phyloP scores from a whole-genome alignment of 2,113 vertebrate genomes.

The Caranx ignobilis region DNA sequence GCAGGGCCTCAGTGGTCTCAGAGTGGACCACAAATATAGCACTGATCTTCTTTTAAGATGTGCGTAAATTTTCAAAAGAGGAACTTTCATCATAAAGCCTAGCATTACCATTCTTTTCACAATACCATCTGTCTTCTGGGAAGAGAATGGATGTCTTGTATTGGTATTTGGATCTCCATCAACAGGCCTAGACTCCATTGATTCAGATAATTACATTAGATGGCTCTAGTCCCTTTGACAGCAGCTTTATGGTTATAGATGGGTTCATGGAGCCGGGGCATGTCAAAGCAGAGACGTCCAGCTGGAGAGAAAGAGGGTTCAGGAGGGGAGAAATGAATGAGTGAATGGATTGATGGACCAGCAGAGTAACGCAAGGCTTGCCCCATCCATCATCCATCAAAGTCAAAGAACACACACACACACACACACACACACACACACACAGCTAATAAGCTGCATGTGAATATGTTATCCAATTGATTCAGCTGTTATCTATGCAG shows the following conservation, averaged over 20 bases:
- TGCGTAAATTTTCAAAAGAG: constrained; percentile 40
- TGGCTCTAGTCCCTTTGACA: constrained; percentile 57
- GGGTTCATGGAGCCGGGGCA: constrained; percentile 31
- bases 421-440: constrained; percentile 21
- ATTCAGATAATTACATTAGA: constrained; percentile 63
- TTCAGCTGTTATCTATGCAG: background rate
- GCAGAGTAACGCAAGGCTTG: constrained; percentile 33
- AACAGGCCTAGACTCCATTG: constrained; percentile 51
- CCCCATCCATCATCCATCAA: constrained; percentile 52
- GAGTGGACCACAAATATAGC: constrained; percentile 48
- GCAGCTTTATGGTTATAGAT: constrained; percentile 39
- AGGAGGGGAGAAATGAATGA: constrained; percentile 23
- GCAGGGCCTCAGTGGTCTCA: constrained; percentile 34
- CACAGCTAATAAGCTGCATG: constrained; percentile 31
- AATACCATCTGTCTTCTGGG: constrained; percentile 61
- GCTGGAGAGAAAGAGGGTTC: constrained; percentile 29
- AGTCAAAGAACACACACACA: constrained; percentile 9
- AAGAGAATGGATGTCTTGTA: constrained; percentile 47
- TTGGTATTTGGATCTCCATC: constrained; percentile 57
- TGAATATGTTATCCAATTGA: constrained; percentile 46
- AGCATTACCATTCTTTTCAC: constrained; percentile 44
- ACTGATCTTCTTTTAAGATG: constrained; percentile 59
- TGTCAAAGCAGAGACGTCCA: constrained; percentile 36
- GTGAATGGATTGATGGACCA: constrained; percentile 30
- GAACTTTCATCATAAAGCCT: constrained; percentile 30